phyloP scores from a whole-genome alignment of 2,888 invertebrate genomes.

The Dynastes tityus region DNA sequence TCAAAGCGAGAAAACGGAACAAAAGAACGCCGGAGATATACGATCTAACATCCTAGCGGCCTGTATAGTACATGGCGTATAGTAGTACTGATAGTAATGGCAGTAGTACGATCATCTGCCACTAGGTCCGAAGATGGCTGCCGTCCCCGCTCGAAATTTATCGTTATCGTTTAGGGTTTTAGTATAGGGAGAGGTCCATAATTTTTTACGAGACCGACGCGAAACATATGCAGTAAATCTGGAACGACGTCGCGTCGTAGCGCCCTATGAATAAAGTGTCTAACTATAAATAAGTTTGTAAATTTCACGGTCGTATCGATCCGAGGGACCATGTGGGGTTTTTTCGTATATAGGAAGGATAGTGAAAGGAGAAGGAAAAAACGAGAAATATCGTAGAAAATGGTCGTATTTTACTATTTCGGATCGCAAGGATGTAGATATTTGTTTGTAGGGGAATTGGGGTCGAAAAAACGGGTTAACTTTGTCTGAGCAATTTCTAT shows the following conservation, averaged over 20 bases:
- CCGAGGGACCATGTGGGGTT: background rate
- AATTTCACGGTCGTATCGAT: conserved; percentile 20
- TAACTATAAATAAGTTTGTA: conserved; percentile 27
- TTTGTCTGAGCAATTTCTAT: no score
- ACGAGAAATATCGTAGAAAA: background rate
- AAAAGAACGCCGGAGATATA: no score
- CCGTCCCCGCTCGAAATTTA: conserved; percentile 15
- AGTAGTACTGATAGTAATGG: no score
- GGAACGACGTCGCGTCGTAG: conserved; percentile 2
- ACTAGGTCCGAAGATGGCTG: background rate
- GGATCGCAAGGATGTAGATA: no score
- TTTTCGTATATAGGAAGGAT: background rate
- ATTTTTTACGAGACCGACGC: conserved; percentile 19
- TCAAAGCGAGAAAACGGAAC: no score
- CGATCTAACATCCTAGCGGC: no score
- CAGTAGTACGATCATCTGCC: conserved; percentile 2
- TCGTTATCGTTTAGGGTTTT: conserved; percentile 32
- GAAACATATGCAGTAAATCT: conserved; percentile 34
- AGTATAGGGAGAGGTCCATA: conserved; percentile 16
- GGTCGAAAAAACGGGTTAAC: no score
- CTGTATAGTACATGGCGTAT: no score
- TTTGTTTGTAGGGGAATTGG: no score
- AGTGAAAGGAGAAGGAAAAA: background rate
- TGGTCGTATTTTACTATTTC: background rate
- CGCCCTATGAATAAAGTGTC: conserved; percentile 1